Conservation (phyloP, 2,888 invertebrate species). For the Temnothorax unifasciatus region DNA sequence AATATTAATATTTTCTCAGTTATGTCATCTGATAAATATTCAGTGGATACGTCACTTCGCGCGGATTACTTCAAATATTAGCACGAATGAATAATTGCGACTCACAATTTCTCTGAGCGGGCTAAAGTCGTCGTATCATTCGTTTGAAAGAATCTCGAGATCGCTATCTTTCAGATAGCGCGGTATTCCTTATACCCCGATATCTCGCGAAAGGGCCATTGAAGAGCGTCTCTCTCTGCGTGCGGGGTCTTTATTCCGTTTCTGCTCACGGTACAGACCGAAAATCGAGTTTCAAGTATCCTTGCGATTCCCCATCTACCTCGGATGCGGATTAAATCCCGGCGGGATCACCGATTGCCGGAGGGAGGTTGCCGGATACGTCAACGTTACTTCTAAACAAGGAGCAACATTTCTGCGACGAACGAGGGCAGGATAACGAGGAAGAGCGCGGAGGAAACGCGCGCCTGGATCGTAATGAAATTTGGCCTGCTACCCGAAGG, state of each 20-base stretch:
- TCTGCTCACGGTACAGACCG: conserved; percentile 46
- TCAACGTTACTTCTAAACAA: conserved; percentile 75
- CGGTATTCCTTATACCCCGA: conserved; percentile 1
- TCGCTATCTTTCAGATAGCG: conserved; percentile 9
- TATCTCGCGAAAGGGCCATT: conserved; percentile 45
- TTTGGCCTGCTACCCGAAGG: conserved; percentile 34
- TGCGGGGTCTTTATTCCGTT: conserved; percentile 51
- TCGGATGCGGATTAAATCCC: conserved; percentile 73
- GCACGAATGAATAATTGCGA: conserved; percentile 9
- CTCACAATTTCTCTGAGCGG: neutral
- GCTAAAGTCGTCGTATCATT: conserved; percentile 5
- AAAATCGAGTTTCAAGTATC: conserved; percentile 72
- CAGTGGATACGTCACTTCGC: neutral
- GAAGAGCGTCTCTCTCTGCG: conserved; percentile 44
- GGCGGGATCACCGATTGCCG: conserved; percentile 51
- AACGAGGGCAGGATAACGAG: conserved; percentile 32
- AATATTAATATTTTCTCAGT: neutral
- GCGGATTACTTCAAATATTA: conserved; percentile 7
- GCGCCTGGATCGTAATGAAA: conserved; percentile 30
- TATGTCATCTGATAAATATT: conserved; percentile 20
- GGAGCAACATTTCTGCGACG: conserved; percentile 35
- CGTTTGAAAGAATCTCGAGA: conserved; percentile 19
- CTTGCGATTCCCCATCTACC: conserved; percentile 32
- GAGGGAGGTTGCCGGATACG: conserved; percentile 46
- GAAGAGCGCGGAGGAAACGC: conserved; percentile 40